A percentile compares a stretch with the other conserved stretches of the same genome.
Evolutionary conservation across 2,888 invertebrate genomes (phyloP).

Genomic region (Tanypteryx hageni): DNA sequence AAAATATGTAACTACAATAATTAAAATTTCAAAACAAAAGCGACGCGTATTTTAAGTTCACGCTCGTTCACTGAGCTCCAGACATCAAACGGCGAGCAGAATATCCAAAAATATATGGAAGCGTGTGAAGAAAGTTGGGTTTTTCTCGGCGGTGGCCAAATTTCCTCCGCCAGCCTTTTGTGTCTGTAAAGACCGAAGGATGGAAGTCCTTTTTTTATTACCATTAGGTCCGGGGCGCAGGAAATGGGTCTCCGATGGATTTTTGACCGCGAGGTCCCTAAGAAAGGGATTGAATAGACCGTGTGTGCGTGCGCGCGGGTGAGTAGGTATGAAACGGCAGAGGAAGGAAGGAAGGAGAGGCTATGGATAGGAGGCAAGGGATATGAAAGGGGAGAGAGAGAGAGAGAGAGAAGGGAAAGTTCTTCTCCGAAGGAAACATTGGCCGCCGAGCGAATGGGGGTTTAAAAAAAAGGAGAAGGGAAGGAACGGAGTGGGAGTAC

Average conservation of each 20-base stretch:
- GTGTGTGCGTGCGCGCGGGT: no score
- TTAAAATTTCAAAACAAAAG: no score
- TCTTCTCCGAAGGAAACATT: slow-evolving; percentile 6
- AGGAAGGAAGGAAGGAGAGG: not conserved
- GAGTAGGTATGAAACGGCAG: not conserved
- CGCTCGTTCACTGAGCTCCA: no score
- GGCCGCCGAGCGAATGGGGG: not conserved
- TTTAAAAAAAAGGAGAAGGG: not conserved
- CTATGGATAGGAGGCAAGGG: not conserved
- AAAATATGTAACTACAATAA: no score
- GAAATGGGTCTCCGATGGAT: not conserved
- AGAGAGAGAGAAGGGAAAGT: slow-evolving; percentile 47
- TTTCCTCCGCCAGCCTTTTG: not conserved
- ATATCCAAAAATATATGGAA: no score
- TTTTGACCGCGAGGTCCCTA: not conserved
- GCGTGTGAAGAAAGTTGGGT: no score
- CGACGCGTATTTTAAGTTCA: no score
- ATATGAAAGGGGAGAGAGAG: not conserved
- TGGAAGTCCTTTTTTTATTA: not conserved
- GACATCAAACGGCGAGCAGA: no score
- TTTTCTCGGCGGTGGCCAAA: not conserved
- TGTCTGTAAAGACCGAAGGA: not conserved
- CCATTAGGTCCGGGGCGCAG: not conserved
- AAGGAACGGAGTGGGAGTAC: not conserved
- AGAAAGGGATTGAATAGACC: not conserved